Evolutionary conservation across 1,140 invertebrate genomes (phyloP).

Genomic region (Drosophila parvula): DNA sequence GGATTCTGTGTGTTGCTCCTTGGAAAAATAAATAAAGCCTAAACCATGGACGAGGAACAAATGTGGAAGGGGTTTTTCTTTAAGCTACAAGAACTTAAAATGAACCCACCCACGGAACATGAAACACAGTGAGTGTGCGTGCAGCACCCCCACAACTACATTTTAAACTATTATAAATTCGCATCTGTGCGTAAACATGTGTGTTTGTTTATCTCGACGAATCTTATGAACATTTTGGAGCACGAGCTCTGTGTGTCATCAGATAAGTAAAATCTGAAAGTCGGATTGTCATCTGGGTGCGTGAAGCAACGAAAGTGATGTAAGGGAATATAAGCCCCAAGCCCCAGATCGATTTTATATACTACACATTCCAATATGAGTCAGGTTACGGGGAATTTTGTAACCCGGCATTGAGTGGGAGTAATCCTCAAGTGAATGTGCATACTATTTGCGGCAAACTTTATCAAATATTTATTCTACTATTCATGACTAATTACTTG

Average conservation of each 20-base stretch:
- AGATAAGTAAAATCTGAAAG: conserved; percentile 25
- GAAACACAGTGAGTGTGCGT: conserved; percentile 86
- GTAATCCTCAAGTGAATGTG: conserved; percentile 2
- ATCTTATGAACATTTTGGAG: conserved; percentile 23
- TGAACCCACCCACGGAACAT: conserved; percentile 86
- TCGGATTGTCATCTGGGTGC: conserved; percentile 24
- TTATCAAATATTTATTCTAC: conserved; percentile 11
- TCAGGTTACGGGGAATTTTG: conserved; percentile 27
- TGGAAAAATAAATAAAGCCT: not conserved
- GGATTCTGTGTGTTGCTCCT: conserved; percentile 37
- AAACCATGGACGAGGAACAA: conserved; percentile 85
- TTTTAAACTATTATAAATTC: conserved; percentile 10
- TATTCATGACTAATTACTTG: conserved; percentile 4
- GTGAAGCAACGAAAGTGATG: conserved; percentile 30
- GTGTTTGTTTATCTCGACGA: conserved; percentile 23
- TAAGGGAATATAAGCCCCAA: conserved; percentile 13
- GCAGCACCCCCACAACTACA: conserved; percentile 9
- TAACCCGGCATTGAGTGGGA: conserved; percentile 1
- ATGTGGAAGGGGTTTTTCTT: conserved; percentile 90
- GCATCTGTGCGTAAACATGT: conserved; percentile 16
- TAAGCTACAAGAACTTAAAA: conserved; percentile 86
- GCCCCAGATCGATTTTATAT: conserved; percentile 31
- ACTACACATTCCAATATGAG: conserved; percentile 17
- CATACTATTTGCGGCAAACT: conserved; percentile 9
- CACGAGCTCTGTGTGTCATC: conserved; percentile 20